Conservation (phyloP, 2,797 vertebrate species). For the Clarias fuscus region DNA sequence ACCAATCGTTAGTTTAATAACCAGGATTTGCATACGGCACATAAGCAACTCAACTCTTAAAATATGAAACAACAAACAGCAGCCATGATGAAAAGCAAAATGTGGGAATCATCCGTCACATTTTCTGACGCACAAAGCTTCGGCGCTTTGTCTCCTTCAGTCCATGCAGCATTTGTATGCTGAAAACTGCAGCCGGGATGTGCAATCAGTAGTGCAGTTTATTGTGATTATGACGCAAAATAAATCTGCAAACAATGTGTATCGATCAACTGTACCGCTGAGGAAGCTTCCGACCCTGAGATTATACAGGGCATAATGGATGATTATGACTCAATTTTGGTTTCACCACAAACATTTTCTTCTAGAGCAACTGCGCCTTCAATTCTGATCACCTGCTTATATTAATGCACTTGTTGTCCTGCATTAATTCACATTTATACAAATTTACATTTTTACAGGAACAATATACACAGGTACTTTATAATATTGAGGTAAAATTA, state of each 20-base stretch:
- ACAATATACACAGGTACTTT: not conserved
- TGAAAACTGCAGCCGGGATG: not conserved
- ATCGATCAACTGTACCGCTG: not conserved
- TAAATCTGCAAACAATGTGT: conserved; percentile 4
- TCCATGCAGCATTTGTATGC: not conserved
- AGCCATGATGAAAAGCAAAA: conserved; percentile 2
- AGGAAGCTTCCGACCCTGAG: not conserved
- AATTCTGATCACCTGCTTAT: not conserved
- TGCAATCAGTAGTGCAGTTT: not conserved
- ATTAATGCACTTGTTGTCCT: not conserved
- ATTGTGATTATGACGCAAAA: not conserved
- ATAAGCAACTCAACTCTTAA: conserved; percentile 13
- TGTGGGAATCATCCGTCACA: not conserved
- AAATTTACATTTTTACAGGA: not conserved
- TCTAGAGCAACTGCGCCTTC: not conserved
- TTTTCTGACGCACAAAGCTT: not conserved
- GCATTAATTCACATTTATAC: not conserved
- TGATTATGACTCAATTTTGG: not conserved
- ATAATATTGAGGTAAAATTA: no score
- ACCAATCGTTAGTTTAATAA: conserved; percentile 69
- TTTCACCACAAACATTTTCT: not conserved
- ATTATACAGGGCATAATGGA: not conserved
- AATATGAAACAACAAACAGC: conserved; percentile 28
- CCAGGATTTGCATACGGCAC: conserved; percentile 59
- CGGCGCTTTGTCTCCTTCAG: not conserved